Base-by-base conservation (phyloP, 2,797 vertebrate genomes). In the Myoxocephalus aenaeus region DNA sequence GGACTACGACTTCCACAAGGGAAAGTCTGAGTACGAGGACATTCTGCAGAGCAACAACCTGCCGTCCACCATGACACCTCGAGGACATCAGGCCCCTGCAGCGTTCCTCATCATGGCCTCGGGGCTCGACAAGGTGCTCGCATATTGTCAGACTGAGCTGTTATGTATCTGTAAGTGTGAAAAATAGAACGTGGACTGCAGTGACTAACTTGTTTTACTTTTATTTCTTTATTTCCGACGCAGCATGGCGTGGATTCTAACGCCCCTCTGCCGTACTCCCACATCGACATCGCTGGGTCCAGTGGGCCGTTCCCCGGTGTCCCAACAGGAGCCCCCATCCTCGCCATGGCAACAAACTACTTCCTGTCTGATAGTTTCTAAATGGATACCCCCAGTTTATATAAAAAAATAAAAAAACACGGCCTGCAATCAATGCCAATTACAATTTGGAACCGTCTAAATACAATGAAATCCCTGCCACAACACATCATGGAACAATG, bases 101-200 rank as follows among this genome's bases (percentile, higher is more conserved):
- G 96, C 96, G 11, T 96, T 96, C 90, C 95, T 96, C 90, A 95
- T 96, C 88, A 94, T 96, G 95, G 90, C 94, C 56, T 96, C 96
- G 0, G 96, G 96, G 57, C 93, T 96, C 0, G 94, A 96, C 90
- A 92, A 95, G 95, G 96, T 96, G 87, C 63, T 61, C 10, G 25
- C 22, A 63, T 11, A 3, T 14, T 7, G 0, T 57, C 66, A 18
- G 1, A 50, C 0, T 58, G 1, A 3, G 18, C 14, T 22, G 12
- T 50, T 29, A 20, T 38, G 44, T 8, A 48, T n/a, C 15, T 61
- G 1, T 4, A 15, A 12, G 12, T 65, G 15, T 50, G n/a, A 36
- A 36, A 18, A 29, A 14, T 3, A 8, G 42, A 14, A 44, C 36
- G 12, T 20, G 22, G 38, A 51, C 20, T 65, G 1, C 32, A 32